Evolutionary conservation across 2,113 vertebrate species (phyloP).

Genomic region (Silurus asotus): DNA sequence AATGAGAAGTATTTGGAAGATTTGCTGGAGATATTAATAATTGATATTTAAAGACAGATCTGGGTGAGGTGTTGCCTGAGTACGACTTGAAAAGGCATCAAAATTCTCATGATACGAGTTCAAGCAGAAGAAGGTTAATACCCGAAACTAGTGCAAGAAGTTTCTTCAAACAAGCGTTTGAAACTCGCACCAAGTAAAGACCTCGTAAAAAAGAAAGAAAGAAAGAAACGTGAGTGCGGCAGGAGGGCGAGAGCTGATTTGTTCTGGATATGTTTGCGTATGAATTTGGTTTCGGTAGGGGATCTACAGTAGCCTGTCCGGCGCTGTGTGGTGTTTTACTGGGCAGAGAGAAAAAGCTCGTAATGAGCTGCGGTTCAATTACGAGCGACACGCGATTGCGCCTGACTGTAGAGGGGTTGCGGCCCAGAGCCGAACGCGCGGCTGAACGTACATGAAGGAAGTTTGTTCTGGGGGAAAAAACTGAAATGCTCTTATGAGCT

Average conservation of each 20-base stretch:
- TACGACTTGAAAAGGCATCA: conserved; percentile 46
- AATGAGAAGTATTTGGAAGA: conserved; percentile 26
- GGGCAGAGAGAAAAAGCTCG: conserved; percentile 23
- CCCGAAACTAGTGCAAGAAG: conserved; percentile 34
- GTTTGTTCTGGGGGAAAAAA: conserved; percentile 11
- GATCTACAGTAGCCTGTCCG: background rate
- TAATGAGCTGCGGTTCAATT: conserved; percentile 33
- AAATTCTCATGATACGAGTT: conserved; percentile 38
- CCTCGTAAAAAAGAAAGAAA: background rate
- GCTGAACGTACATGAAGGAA: conserved; percentile 16
- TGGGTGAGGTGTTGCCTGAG: conserved; percentile 41
- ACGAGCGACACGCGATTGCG: conserved; percentile 14
- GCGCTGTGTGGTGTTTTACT: background rate
- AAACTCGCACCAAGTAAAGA: conserved; percentile 37
- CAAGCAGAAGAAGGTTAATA: background rate
- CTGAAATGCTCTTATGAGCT: conserved; percentile 32
- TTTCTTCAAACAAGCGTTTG: conserved; percentile 30
- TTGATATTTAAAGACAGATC: conserved; percentile 37
- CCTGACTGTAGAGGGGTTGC: conserved; percentile 1
- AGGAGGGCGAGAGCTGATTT: background rate
- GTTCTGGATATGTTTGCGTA: background rate
- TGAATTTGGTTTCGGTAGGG: conserved; percentile 2
- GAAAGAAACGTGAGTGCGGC: background rate
- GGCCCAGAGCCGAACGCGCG: conserved; percentile 18
- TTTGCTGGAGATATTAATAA: conserved; percentile 39